These are phyloP conservation scores for Noctua fimbriata DNA, from an alignment of 2,888 invertebrate genomes.

Conservation along the genomic window DNA sequence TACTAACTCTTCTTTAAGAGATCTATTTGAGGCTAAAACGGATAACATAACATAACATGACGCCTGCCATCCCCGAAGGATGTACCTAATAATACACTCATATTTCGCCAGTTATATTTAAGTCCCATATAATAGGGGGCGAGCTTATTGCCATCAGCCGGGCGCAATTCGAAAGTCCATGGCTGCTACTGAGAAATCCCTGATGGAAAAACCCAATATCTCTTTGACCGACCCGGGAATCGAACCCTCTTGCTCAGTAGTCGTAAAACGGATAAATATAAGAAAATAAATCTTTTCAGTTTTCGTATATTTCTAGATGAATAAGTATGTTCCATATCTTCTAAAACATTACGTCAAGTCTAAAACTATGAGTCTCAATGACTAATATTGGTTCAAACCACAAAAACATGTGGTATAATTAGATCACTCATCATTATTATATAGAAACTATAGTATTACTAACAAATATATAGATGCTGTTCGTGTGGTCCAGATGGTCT, in stretches of 20 bases:
- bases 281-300: not conserved
- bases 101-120: no score
- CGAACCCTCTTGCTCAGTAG: no score
- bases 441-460: not conserved
- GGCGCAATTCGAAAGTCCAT: no score
- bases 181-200: no score
- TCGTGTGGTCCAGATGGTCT: constrained; percentile 20
- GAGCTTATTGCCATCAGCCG: no score
- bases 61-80: no score
- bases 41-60: no score
- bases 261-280: not conserved
- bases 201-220: no score
- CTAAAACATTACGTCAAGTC: constrained; percentile 20
- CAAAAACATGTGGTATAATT: constrained; percentile 46
- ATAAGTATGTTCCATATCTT: not conserved
- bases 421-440: constrained; percentile 37
- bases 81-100: no score
- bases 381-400: constrained; percentile 34
- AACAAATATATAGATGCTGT: not conserved
- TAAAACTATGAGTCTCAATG: constrained; percentile 29
- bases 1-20: not conserved
- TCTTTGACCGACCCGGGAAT: no score
- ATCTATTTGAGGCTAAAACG: not conserved
- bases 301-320: not conserved
- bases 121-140: no score